These are phyloP conservation scores for Sylvietta virens DNA, from an alignment of 2,113 vertebrate species.

Conservation along the genomic window DNA sequence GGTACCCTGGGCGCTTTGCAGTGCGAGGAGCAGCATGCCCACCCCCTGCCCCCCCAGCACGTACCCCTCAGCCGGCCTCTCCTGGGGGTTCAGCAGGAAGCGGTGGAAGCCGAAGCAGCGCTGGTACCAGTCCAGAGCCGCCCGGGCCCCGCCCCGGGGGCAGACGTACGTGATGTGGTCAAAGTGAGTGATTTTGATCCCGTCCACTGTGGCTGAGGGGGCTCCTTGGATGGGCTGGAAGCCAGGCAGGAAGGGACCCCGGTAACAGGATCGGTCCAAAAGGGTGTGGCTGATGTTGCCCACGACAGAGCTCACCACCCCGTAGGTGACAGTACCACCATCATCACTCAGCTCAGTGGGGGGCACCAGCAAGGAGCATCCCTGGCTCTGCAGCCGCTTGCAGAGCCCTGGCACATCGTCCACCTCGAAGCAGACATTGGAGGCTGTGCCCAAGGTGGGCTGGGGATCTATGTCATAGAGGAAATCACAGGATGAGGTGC, in stretches of 20 bases:
- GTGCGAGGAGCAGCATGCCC: constrained; percentile 83
- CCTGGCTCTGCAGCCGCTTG: constrained; percentile 63
- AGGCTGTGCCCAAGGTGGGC: constrained; percentile 78
- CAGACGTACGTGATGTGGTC: constrained; percentile 91
- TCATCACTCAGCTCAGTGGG: constrained; percentile 76
- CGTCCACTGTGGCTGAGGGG: neutral
- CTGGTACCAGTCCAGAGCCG: constrained; percentile 84
- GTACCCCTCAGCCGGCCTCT: constrained; percentile 56
- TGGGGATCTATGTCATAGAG: constrained; percentile 75
- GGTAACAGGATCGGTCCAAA: constrained; percentile 77
- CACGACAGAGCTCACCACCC: constrained; percentile 77
- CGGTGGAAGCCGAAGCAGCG: constrained; percentile 83
- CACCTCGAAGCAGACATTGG: constrained; percentile 91
- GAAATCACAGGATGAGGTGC: neutral
- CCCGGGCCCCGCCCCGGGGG: constrained; percentile 50
- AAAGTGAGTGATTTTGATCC: constrained; percentile 77
- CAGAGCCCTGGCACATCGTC: constrained; percentile 72
- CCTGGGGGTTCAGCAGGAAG: constrained; percentile 79
- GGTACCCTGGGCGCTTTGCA: constrained; percentile 50
- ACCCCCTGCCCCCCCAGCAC: constrained; percentile 69
- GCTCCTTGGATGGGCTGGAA: constrained; percentile 62
- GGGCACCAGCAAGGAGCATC: constrained; percentile 79
- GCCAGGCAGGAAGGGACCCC: constrained; percentile 82
- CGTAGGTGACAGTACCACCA: constrained; percentile 75
- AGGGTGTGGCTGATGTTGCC: constrained; percentile 90